Evolutionary conservation across 2,797 vertebrate genomes (phyloP).

Genomic region (Acrossocheilus fasciatus): DNA sequence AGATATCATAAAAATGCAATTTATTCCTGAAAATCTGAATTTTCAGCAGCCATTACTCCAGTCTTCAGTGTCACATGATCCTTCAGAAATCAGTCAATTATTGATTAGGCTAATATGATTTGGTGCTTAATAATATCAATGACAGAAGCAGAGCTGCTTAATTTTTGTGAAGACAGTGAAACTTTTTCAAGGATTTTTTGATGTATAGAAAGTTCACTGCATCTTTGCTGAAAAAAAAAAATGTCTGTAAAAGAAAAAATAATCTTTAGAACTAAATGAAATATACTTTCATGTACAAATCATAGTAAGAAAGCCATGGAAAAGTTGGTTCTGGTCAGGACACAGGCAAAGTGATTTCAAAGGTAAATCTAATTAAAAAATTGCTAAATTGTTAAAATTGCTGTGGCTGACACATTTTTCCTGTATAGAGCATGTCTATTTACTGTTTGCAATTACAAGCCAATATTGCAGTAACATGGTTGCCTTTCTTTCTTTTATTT

Average conservation of each 20-base stretch:
- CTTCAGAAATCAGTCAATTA: neutral
- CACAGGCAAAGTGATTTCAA: neutral
- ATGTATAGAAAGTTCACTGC: neutral
- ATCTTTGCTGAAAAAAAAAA: neutral
- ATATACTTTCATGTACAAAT: neutral
- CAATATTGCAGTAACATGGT: neutral
- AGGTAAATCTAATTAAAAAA: neutral
- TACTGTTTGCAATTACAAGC: conserved; percentile 26
- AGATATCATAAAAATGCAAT: neutral
- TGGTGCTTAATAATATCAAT: neutral
- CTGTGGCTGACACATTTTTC: neutral
- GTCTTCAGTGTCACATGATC: neutral
- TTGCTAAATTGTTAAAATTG: neutral
- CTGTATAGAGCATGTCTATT: neutral
- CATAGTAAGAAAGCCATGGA: neutral
- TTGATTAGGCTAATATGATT: too few species aligned
- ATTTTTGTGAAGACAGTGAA: neutral
- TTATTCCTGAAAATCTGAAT: neutral
- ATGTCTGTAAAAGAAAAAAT: neutral
- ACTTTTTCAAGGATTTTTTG: neutral
- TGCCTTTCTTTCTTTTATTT: neutral
- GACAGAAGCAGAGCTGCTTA: neutral
- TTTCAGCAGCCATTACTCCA: too few species aligned
- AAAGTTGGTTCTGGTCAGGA: neutral
- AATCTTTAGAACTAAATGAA: neutral